These are phyloP conservation scores for Drosophila bipectinata DNA, from an alignment of 1,140 invertebrate genomes.

Conservation along the genomic window DNA sequence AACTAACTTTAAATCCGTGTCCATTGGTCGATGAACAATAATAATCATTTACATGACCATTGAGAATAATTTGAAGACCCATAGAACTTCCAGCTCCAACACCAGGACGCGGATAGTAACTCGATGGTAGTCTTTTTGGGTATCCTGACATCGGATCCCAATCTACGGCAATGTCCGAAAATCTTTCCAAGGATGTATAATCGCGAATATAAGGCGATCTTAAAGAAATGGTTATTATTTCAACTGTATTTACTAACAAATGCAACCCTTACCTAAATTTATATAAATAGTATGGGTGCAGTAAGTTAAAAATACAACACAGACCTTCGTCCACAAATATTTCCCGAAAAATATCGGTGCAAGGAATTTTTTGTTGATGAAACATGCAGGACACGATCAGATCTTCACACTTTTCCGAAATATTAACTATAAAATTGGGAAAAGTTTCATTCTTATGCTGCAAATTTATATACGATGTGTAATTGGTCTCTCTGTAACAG, in stretches of 20 bases:
- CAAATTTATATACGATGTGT: constrained; percentile 32
- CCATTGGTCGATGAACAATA: constrained; percentile 91
- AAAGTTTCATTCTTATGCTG: constrained; percentile 52
- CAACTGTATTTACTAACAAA: not conserved
- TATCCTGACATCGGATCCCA: constrained; percentile 86
- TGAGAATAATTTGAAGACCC: constrained; percentile 89
- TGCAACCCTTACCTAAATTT: constrained; percentile 64
- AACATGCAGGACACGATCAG: constrained; percentile 62
- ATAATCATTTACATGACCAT: constrained; percentile 89
- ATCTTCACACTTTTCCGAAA: constrained; percentile 60
- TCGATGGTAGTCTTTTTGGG: constrained; percentile 51
- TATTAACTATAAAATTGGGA: constrained; percentile 52
- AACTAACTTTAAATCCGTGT: constrained; percentile 89
- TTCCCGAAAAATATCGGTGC: constrained; percentile 89
- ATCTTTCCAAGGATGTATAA: constrained; percentile 59
- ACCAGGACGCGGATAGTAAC: constrained; percentile 60
- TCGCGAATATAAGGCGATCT: constrained; percentile 51
- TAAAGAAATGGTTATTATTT: constrained; percentile 3
- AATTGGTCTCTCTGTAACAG: constrained; percentile 60
- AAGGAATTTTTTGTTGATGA: constrained; percentile 84
- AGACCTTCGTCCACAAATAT: constrained; percentile 92
- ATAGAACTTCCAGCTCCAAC: constrained; percentile 87
- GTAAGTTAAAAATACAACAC: constrained; percentile 92
- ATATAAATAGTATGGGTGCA: constrained; percentile 88
- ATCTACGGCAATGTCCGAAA: constrained; percentile 84